Base-by-base conservation (phyloP, 1,140 invertebrate species). In the Sminthurides bifidus region DNA sequence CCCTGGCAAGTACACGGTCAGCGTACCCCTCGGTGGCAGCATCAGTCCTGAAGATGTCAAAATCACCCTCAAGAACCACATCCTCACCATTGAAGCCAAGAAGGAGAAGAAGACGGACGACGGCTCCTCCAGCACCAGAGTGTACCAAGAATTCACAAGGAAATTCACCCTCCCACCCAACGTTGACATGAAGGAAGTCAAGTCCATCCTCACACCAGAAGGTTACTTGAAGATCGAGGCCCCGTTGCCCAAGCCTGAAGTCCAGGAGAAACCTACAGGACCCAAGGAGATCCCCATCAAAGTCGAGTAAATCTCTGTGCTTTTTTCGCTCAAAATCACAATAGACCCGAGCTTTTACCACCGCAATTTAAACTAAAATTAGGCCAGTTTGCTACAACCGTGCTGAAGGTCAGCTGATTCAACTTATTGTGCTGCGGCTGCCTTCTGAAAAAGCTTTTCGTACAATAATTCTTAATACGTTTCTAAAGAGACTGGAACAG, bases 101-200 rank as follows among this genome's bases (percentile, higher is more conserved):
- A 60, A 59, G 37, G 67, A 69, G 12, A 54, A 64, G 14, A 65
- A 55, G 17, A 43, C 51, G 6, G 59, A 65, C 26, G 68, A 71
- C 57, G 68, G 66, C 10, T 19, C 15, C 8, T 68, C 67, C 17
- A 48, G 6, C 19, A 14, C 14, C 6, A 58, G 66, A 17, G 64
- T 66, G 35, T 66, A 68, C 24, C 68, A 70, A 30, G 72, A 74
- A 61, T 66, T 72, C 46, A 59, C 56, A 17, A 64, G 72, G 2
- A 66, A 69, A 15, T 73, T 69, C 52, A 66, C 71, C 1, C 33
- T 75, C 4, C 73, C 73, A 0, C 66, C 71, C 41, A 69, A 68
- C 26, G 64, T 74, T 4, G 66, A 72, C 29, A 55, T 65, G 8
- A 61, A 68, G 35, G 59, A 66, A 33, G 58, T 74, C 12, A 70